A percentile compares a stretch with the other conserved stretches of the same genome.
Evolutionary conservation across 2,888 invertebrate genomes (phyloP).

Genomic region (Amblyjoppa proteus): DNA sequence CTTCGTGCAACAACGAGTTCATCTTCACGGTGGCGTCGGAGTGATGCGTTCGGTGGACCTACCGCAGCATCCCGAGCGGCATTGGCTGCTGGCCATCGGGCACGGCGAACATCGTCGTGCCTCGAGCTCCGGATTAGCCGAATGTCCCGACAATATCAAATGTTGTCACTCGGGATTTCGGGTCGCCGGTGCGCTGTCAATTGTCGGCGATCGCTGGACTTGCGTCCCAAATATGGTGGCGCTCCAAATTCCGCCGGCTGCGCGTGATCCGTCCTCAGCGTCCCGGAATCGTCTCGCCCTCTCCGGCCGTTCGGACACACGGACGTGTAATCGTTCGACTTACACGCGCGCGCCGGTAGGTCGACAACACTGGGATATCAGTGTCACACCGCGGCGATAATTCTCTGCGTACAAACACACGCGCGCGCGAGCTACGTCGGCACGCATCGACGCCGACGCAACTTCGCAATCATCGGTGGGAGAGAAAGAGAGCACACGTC

Average conservation of each 20-base stretch:
- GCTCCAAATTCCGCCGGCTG: neutral
- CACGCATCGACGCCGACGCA: conserved; percentile 57
- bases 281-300: conserved; percentile 5
- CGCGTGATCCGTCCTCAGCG: neutral
- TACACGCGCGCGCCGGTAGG: neutral
- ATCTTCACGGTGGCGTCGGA: conserved; percentile 3
- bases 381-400: conserved; percentile 14
- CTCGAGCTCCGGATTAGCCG: neutral
- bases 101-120: conserved; percentile 1
- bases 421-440: neutral
- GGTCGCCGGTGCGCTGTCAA: neutral
- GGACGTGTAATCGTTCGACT: neutral
- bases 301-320: conserved; percentile 7
- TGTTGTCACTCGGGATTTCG: neutral
- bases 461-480: conserved; percentile 46
- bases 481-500: conserved; percentile 61
- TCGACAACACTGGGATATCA: neutral
- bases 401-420: conserved; percentile 20
- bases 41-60: conserved; percentile 30
- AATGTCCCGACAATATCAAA: neutral
- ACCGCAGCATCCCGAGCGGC: conserved; percentile 14
- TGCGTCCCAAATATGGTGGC: neutral
- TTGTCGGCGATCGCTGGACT: neutral
- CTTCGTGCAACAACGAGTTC: conserved; percentile 31
- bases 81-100: conserved; percentile 36